These are phyloP conservation scores for Microcebus griseorufus DNA, from an alignment of 2,113 vertebrate genomes.

Conservation along the genomic window DNA sequence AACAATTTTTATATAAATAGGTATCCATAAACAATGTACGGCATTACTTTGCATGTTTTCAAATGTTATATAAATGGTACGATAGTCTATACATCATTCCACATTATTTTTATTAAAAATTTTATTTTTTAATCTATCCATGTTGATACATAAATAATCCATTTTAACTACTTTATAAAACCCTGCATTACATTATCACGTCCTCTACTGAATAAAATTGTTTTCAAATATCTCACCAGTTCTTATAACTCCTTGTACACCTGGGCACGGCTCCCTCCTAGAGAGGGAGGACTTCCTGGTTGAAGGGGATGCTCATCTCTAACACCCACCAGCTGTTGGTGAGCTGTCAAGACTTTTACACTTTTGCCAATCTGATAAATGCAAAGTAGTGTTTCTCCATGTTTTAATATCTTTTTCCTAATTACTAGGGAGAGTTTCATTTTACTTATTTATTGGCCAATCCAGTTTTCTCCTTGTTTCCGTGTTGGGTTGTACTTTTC, in stretches of 20 bases:
- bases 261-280: not conserved
- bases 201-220: not conserved
- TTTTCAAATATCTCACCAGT: not conserved
- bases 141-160: not conserved
- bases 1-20: not conserved
- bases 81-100: not conserved
- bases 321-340: not conserved
- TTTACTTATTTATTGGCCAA: not conserved
- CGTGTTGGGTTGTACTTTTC: not conserved
- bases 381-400: not conserved
- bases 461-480: not conserved
- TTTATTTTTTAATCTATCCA: not conserved
- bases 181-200: not conserved
- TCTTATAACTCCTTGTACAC: not conserved
- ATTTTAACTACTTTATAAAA: not conserved
- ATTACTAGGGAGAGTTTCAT: not conserved
- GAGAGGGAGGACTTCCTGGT: not conserved
- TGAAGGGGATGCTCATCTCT: not conserved
- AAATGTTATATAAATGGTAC: conserved; percentile 1
- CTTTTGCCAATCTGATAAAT: not conserved
- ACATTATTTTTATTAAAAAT: conserved; percentile 16
- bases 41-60: not conserved
- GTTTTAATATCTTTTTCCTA: not conserved
- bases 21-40: not conserved
- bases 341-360: not conserved